Conservation (phyloP, 2,888 invertebrate species). For the Ommatoiulus sabulosus region DNA sequence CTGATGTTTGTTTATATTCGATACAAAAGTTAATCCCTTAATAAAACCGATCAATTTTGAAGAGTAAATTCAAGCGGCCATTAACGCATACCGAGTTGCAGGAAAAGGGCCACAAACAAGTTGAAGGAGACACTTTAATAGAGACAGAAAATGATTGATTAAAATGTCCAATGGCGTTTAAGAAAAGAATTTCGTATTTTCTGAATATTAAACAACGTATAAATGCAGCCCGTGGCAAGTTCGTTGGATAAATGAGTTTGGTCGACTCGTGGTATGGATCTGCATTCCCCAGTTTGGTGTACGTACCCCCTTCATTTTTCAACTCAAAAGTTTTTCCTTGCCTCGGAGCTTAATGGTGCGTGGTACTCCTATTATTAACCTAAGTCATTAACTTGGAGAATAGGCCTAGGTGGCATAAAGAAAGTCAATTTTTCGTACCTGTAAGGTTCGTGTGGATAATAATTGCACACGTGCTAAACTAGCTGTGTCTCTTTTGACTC, state of each 20-base stretch:
- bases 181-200: neutral
- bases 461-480: conserved; percentile 42
- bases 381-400: conserved; percentile 31
- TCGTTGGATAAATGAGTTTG: neutral
- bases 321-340: conserved; percentile 21
- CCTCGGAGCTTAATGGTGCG: conserved; percentile 40
- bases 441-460: conserved; percentile 21
- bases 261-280: conserved; percentile 23
- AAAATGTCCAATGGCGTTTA: neutral
- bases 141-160: neutral
- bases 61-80: too few relatives aligned
- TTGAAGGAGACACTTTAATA: neutral
- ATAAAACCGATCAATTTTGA: too few relatives aligned
- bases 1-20: too few relatives aligned
- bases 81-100: neutral
- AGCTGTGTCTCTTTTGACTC: too few relatives aligned
- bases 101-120: neutral
- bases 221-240: neutral
- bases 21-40: too few relatives aligned
- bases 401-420: conserved; percentile 40
- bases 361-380: conserved; percentile 43
- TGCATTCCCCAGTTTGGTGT: neutral
- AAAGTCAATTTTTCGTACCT: conserved; percentile 34
- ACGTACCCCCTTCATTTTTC: conserved; percentile 27
- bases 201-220: neutral